Evolutionary conservation across 1,140 invertebrate genomes (phyloP).

Genomic region (Drosophila serrata): DNA sequence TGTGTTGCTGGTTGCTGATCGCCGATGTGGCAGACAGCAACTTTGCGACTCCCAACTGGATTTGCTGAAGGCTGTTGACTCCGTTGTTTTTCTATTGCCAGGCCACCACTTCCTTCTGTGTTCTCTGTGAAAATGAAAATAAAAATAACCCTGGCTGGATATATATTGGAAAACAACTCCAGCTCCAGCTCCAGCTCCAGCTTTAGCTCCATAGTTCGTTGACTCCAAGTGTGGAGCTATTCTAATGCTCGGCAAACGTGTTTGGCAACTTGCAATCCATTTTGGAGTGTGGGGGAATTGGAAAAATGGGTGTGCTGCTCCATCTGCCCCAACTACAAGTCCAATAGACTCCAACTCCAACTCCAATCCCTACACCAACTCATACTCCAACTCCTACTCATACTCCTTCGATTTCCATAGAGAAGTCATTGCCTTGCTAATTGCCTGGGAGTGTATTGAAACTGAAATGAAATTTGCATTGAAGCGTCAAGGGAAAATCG

Average conservation of each 20-base stretch:
- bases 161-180: conserved; percentile 32
- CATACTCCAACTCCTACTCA: background rate
- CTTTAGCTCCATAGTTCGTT: conserved; percentile 54
- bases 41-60: conserved; percentile 41
- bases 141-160: conserved; percentile 23
- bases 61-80: conserved; percentile 74
- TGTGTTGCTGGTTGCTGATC: conserved; percentile 49
- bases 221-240: conserved; percentile 60
- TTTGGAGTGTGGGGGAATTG: conserved; percentile 21
- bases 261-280: conserved; percentile 64
- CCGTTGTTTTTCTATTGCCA: conserved; percentile 78
- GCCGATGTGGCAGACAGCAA: conserved; percentile 42
- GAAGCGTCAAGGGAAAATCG: conserved; percentile 23
- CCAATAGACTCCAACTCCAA: background rate
- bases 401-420: conserved; percentile 14
- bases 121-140: background rate
- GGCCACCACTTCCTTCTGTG: conserved; percentile 69
- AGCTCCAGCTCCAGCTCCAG: conserved; percentile 5
- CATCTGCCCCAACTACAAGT: conserved; percentile 5
- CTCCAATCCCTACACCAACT: background rate
- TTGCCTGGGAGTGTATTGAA: conserved; percentile 45
- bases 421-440: conserved; percentile 48
- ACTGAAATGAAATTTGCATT: conserved; percentile 42
- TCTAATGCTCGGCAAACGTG: conserved; percentile 78
- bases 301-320: conserved; percentile 17